Base-by-base conservation (phyloP, 2,888 invertebrate species). In the Sarcophaga subvicina region DNA sequence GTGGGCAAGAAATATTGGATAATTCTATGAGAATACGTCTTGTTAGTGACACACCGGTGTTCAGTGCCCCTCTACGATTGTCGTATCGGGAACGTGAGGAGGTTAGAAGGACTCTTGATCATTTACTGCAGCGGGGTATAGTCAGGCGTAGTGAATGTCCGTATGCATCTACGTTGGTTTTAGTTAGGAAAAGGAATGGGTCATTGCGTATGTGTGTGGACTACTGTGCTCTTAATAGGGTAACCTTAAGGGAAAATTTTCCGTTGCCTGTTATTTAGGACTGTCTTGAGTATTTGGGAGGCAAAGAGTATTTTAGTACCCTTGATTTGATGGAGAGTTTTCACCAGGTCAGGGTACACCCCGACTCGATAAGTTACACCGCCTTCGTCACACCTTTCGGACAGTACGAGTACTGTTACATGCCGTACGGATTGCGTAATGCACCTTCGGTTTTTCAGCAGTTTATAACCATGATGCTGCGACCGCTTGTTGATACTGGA, bases 361-460 rank as follows among this genome's bases (percentile, higher is more conserved):
- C 10, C 2, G 47, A 63, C 10, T 73, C 75, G 4, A 17, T 80
- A 1, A 10, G 45, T 80, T 25, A 25, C 25, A 25, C 25, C 3
- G 25, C 25, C 3, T 25, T 25, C 25, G 25, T 25, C 25, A 3
- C 25, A 25, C 25, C 25, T 25, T 25, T 25, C 25, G 25, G 25
- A 25, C 25, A 25, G 25, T 25, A 25, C 25, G 25, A 25, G 25
- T 25, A 25, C 25, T 25, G 25, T 25, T 25, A 25, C 25, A 25
- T 25, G 25, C 25, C 25, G 25, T 25, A 25, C 25, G 25, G 3
- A 25, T 25, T 25, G 25, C 25, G 25, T 3, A 25, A 25, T 71
- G 76, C 64, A 0, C 82, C 82, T 0, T 37, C 82, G 3, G 64
- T 82, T 1, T 82, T 82, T 25, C 76, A 82, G 64, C 49, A 64